These are phyloP conservation scores for Pteronotus mesoamericanus DNA, from an alignment of 2,797 vertebrate genomes.

Conservation along the genomic window DNA sequence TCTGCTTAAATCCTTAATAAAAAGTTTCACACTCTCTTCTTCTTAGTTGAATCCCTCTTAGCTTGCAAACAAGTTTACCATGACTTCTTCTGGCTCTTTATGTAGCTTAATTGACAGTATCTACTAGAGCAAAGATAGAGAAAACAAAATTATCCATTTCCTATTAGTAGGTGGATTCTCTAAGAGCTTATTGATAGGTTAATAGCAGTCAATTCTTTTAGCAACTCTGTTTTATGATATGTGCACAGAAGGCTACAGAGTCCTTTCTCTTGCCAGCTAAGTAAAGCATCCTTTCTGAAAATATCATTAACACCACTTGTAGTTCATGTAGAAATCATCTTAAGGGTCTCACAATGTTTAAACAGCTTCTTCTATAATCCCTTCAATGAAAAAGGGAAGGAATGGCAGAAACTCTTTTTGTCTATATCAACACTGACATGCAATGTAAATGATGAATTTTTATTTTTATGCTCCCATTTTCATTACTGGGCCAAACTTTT, in stretches of 20 bases:
- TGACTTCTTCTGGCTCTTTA: slow-evolving; percentile 33
- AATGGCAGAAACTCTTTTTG: not conserved
- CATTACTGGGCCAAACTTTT: not conserved
- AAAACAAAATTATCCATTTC: not conserved
- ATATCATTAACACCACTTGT: not conserved
- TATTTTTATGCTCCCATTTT: not conserved
- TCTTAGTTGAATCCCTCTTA: slow-evolving; percentile 19
- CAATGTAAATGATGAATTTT: not conserved
- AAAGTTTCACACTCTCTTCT: slow-evolving; percentile 57
- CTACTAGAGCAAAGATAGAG: slow-evolving; percentile 13
- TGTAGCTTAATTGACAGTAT: slow-evolving; percentile 36
- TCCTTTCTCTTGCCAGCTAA: slow-evolving; percentile 19
- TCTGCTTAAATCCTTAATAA: slow-evolving; percentile 55
- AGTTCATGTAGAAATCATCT: not conserved
- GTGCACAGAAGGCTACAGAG: not conserved
- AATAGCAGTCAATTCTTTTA: slow-evolving; percentile 13
- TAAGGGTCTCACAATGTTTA: not conserved
- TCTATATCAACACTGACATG: not conserved
- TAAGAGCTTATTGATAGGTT: slow-evolving; percentile 21
- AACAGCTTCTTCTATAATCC: not conserved
- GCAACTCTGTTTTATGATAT: not conserved
- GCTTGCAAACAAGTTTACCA: not conserved
- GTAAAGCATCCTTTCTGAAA: slow-evolving; percentile 50
- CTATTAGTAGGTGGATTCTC: not conserved
- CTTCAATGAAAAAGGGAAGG: not conserved